These are phyloP conservation scores for Galemys pyrenaicus DNA, from an alignment of 2,113 vertebrate species.

Conservation along the genomic window DNA sequence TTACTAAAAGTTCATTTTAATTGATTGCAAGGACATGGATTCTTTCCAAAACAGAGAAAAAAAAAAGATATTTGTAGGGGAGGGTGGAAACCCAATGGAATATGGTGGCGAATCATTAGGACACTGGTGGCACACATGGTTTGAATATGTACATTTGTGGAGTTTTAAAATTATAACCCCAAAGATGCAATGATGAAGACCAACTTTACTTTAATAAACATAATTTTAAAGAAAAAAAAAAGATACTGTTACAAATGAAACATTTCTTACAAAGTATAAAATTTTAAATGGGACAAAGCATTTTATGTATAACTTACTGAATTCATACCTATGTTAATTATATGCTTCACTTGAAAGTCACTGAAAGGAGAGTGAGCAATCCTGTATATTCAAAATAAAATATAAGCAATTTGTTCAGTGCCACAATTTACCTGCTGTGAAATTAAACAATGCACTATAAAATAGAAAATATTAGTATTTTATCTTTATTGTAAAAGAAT, in stretches of 20 bases:
- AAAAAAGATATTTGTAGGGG: not conserved
- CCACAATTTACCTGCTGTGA: not conserved
- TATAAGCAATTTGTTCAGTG: constrained; percentile 35
- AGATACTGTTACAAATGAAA: constrained; percentile 35
- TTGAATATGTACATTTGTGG: too few species aligned
- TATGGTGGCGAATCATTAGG: too few species aligned
- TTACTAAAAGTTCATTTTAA: not conserved
- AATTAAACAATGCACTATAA: not conserved
- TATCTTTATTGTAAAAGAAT: not conserved
- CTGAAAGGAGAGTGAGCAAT: constrained; percentile 16
- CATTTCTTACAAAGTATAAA: constrained; percentile 40
- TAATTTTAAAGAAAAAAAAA: too few species aligned
- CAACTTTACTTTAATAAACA: too few species aligned
- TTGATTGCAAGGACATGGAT: not conserved
- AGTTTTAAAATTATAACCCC: too few species aligned
- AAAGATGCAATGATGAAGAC: too few species aligned
- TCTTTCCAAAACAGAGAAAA: not conserved
- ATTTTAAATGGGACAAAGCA: constrained; percentile 43
- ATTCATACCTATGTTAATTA: constrained; percentile 31
- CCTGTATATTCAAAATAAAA: constrained; percentile 44
- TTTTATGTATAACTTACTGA: constrained; percentile 65
- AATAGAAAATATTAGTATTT: not conserved
- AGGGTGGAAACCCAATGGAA: too few species aligned
- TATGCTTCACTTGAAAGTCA: constrained; percentile 36
- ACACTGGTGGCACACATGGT: too few species aligned